These are phyloP conservation scores for Litocranius walleri DNA, from an alignment of 2,113 vertebrate species.

Conservation along the genomic window DNA sequence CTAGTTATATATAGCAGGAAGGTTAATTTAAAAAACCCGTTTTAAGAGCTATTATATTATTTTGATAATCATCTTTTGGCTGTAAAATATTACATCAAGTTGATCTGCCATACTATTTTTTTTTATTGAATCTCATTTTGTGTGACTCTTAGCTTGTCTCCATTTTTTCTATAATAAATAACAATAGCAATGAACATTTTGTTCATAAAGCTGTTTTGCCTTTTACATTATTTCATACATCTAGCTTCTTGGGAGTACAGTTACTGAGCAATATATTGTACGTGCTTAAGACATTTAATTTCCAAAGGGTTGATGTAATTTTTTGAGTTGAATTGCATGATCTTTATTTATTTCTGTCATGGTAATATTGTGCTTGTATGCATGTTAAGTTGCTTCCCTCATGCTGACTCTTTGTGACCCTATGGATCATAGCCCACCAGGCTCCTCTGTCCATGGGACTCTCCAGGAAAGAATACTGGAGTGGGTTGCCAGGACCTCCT, in stretches of 20 bases:
- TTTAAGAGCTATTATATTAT: background rate
- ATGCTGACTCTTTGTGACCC: background rate
- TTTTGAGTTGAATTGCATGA: background rate
- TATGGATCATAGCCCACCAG: background rate
- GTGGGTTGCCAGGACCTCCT: background rate
- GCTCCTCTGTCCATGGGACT: background rate
- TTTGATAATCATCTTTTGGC: background rate
- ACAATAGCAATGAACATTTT: background rate
- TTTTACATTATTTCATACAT: background rate
- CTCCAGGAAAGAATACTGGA: background rate
- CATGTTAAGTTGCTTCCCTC: background rate
- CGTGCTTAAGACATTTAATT: background rate
- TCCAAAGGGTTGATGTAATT: background rate
- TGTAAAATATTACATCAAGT: background rate
- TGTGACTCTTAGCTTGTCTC: background rate
- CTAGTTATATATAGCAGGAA: background rate
- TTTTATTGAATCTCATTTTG: background rate
- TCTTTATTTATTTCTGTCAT: background rate
- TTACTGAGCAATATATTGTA: background rate
- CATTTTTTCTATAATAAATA: background rate
- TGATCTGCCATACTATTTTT: background rate
- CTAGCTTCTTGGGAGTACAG: background rate
- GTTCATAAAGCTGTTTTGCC: background rate
- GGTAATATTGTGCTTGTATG: background rate
- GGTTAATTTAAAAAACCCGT: background rate